Conservation (phyloP, 2,888 invertebrate genomes). For the Nephrotoma appendiculata region DNA sequence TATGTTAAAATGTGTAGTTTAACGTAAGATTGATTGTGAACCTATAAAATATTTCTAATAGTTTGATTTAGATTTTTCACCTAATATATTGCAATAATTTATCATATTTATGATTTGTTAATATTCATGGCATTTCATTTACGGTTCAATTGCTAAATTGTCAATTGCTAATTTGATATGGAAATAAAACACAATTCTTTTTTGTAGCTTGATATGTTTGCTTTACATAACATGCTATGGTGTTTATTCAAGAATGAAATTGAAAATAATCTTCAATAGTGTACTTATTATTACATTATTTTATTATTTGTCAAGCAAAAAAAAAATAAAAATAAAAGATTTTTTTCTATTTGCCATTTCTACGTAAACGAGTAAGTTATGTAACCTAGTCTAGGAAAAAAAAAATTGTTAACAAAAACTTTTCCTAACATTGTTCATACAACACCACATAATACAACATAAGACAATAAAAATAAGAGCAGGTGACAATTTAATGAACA, state of each 20-base stretch:
- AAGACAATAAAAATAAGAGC: not conserved
- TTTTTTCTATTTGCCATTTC: not conserved
- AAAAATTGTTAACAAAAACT: not conserved
- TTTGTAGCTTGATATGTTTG: not conserved
- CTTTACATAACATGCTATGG: not conserved
- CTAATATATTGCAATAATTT: not conserved
- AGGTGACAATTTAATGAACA: not conserved
- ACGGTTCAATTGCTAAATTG: not conserved
- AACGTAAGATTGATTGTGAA: not conserved
- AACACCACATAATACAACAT: not conserved
- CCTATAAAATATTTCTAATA: not conserved
- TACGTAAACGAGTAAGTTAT: not conserved
- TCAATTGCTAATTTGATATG: not conserved
- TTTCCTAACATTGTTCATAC: not conserved
- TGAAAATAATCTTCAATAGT: not conserved
- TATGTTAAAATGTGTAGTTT: not conserved
- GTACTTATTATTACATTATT: not conserved
- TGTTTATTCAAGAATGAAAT: not conserved
- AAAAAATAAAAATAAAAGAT: not conserved
- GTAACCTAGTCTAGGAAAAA: not conserved
- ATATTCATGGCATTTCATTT: not conserved
- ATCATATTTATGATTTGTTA: not conserved
- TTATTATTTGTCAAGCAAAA: not conserved
- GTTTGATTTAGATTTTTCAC: not conserved
- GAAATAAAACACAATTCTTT: not conserved